phyloP scores from a whole-genome alignment of 2,888 invertebrate genomes.

The Empis stercorea region DNA sequence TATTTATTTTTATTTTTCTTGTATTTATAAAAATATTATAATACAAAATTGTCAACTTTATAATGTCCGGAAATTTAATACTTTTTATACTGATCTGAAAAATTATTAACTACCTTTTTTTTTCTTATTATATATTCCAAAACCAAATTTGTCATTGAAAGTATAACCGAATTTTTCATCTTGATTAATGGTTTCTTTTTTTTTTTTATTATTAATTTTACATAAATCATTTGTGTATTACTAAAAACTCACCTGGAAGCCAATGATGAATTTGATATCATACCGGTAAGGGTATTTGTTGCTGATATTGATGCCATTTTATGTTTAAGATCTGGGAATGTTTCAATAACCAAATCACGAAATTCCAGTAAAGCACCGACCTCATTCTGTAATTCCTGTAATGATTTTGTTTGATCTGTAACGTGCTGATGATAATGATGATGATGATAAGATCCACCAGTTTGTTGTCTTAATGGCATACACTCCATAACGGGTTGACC shows the following conservation, averaged over 20 bases:
- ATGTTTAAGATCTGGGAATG: conserved; percentile 79
- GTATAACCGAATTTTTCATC: too few relatives aligned
- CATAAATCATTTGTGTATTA: background rate
- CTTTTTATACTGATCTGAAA: too few relatives aligned
- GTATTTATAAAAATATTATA: too few relatives aligned
- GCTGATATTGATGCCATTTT: conserved; percentile 64
- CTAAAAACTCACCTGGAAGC: conserved; percentile 23
- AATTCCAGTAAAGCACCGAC: conserved; percentile 83
- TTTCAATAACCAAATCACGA: conserved; percentile 88
- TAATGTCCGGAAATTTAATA: too few relatives aligned
- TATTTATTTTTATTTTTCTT: too few relatives aligned
- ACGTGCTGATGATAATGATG: conserved; percentile 54
- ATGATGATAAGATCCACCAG: conserved; percentile 60
- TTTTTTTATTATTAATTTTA: too few relatives aligned
- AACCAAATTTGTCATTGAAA: too few relatives aligned
- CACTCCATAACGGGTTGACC: conserved; percentile 63
- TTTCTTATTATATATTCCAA: too few relatives aligned
- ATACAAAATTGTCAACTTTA: too few relatives aligned
- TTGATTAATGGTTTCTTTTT: too few relatives aligned
- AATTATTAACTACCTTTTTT: too few relatives aligned
- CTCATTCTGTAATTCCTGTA: conserved; percentile 89
- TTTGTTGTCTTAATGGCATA: conserved; percentile 57
- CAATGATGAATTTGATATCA: conserved; percentile 34
- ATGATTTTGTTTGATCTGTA: conserved; percentile 80
- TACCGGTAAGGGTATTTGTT: conserved; percentile 31